Evolutionary conservation across 1,140 invertebrate species (phyloP), one percentile per base, ranked within the genome.

Genomic region (Matsumurasca onukii): DNA sequence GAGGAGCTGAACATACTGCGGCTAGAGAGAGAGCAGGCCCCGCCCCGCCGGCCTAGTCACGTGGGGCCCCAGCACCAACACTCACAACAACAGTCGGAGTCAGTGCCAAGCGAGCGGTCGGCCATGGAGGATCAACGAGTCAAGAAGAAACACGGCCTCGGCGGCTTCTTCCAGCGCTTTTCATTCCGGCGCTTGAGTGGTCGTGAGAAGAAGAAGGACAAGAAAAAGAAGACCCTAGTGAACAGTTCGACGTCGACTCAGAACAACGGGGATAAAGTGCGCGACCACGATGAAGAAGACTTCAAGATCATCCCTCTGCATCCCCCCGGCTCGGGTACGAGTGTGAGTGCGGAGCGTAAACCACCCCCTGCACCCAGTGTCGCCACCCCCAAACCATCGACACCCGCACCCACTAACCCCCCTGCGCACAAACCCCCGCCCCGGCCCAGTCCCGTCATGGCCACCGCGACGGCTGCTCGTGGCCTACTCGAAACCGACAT

Each of bases 401-500:
- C 73, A 69, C 45, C 63, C 31, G 31, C 45, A 31, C 55, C 64
- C 63, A 51, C 24, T 69, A 64, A 31, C 22, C 69, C 48, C 34
- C 55, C 39, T 55, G 27, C 70, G 72, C 75, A 79, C 77, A 73
- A 75, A 71, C 77, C 71, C 72, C 75, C 70, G 62, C 57, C 66
- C 39, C 45, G 30, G 49, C 67, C 63, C 68, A 67, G 67, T 69
- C 61, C 57, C 27, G 68, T 30, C 57, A 66, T 57, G 62, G 62
- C 69, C 61, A 57, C 55, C 57, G 69, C 52, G 45, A 66, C 68
- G 69, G 59, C 64, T 66, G 27, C 67, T 52, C 62, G 31, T 29
- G 73, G 74, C 63, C 71, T 76, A 31, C 89, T 94, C 77, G 92
- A 94, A 83, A 94, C 92, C 71, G 92, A 93, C 82, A 83, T 93